Percentiles rank a stretch among this genome's conserved stretches.
These are phyloP conservation scores for Parapsyche elsis DNA, from an alignment of 1,140 invertebrate species.

Conservation along the genomic window DNA sequence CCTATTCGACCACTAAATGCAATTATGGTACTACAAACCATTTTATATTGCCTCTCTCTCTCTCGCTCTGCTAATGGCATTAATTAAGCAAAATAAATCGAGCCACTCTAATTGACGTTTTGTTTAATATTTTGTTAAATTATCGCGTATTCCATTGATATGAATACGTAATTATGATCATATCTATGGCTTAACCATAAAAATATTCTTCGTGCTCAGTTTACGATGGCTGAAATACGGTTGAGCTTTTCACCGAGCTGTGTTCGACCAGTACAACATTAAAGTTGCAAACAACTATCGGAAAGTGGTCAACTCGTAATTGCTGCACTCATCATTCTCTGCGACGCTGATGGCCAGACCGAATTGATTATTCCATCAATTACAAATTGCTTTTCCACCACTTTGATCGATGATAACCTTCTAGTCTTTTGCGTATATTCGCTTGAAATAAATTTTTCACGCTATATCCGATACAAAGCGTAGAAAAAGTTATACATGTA, in stretches of 20 bases:
- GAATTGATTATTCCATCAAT: conserved; percentile 29
- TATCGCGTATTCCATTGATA: no score
- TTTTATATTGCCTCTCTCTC: not conserved
- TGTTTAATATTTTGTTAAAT: not conserved
- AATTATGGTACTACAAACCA: conserved; percentile 10
- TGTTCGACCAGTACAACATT: conserved; percentile 5
- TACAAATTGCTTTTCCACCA: not conserved
- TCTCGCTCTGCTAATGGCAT: not conserved
- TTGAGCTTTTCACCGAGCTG: not conserved
- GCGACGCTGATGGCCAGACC: not conserved
- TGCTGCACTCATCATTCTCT: conserved; percentile 5
- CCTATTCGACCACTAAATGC: conserved; percentile 25
- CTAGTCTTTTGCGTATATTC: not conserved
- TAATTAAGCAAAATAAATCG: conserved; percentile 28
- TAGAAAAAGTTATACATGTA: no score
- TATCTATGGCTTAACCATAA: no score
- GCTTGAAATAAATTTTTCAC: not conserved
- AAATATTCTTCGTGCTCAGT: no score
- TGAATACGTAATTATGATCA: no score
- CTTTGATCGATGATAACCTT: conserved; percentile 10
- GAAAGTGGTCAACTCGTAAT: conserved; percentile 10
- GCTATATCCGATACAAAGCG: not conserved
- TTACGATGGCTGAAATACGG: no score
- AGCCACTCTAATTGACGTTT: not conserved
- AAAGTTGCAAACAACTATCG: conserved; percentile 28